phyloP scores from a whole-genome alignment of 2,888 invertebrate species.

The Chirona hameri region DNA sequence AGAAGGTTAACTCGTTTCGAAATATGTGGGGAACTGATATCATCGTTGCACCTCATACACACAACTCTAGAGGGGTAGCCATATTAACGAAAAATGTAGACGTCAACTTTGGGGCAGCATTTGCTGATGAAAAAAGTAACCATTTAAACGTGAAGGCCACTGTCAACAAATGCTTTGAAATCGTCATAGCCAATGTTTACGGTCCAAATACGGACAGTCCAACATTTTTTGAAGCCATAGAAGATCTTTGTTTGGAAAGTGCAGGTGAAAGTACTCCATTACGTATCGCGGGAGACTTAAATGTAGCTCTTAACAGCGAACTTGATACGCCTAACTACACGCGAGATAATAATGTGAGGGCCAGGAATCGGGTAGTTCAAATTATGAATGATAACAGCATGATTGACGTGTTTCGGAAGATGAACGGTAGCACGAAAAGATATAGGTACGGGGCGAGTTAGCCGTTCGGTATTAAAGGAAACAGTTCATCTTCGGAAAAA shows the following conservation, averaged over 20 bases:
- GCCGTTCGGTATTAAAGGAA: background rate
- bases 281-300: background rate
- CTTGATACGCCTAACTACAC: background rate
- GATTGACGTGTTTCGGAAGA: background rate
- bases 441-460: background rate
- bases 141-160: background rate
- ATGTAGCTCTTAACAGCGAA: background rate
- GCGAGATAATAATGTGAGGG: background rate
- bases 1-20: background rate
- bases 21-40: background rate
- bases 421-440: background rate
- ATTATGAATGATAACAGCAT: background rate
- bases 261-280: background rate
- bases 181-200: background rate
- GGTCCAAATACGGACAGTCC: background rate
- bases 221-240: background rate
- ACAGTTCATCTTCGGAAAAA: no score
- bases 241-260: background rate
- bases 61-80: background rate
- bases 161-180: background rate
- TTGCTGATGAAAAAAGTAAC: background rate
- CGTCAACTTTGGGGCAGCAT: background rate
- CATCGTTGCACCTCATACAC: background rate
- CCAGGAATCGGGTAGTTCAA: background rate
- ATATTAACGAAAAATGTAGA: background rate